A percentile compares a stretch with the other conserved stretches of the same genome.
phyloP scores from a whole-genome alignment of 2,113 vertebrate species.

The Suncus etruscus region DNA sequence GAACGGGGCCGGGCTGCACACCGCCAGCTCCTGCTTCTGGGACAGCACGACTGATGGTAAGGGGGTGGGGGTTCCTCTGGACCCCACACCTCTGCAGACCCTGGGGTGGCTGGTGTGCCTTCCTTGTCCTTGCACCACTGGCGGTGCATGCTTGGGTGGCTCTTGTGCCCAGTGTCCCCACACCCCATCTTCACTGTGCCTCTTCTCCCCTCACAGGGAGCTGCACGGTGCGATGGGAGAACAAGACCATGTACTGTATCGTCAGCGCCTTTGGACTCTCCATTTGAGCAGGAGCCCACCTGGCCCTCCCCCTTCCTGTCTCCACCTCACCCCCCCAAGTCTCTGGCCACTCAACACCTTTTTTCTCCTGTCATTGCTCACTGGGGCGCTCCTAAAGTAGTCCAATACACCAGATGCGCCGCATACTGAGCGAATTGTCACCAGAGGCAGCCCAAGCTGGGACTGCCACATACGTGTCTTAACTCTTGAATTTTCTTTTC shows the following conservation, averaged over 20 bases:
- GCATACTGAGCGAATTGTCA: too few relatives aligned
- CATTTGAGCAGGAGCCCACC: slow-evolving; percentile 86
- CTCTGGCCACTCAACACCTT: too few relatives aligned
- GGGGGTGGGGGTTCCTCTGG: background rate
- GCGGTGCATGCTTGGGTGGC: too few relatives aligned
- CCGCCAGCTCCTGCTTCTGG: slow-evolving; percentile 97
- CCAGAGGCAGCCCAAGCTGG: background rate
- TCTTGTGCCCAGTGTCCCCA: background rate
- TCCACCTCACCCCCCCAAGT: background rate
- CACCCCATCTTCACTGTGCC: background rate
- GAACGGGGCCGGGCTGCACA: slow-evolving; percentile 96
- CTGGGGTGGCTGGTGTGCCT: too few relatives aligned
- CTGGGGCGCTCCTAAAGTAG: too few relatives aligned
- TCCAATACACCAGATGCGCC: too few relatives aligned
- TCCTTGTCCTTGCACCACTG: too few relatives aligned
- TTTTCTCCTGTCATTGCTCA: too few relatives aligned
- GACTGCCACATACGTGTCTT: slow-evolving; percentile 73
- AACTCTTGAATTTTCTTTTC: slow-evolving; percentile 84
- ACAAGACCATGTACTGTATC: slow-evolving; percentile 96
- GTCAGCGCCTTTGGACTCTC: slow-evolving; percentile 94
- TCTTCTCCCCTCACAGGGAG: slow-evolving; percentile 87
- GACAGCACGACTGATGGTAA: slow-evolving; percentile 96
- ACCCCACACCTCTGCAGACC: too few relatives aligned
- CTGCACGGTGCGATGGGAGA: slow-evolving; percentile 96
- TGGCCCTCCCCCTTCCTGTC: slow-evolving; percentile 27